These are phyloP conservation scores for Phania funesta DNA, from an alignment of 2,888 invertebrate species.

Conservation along the genomic window DNA sequence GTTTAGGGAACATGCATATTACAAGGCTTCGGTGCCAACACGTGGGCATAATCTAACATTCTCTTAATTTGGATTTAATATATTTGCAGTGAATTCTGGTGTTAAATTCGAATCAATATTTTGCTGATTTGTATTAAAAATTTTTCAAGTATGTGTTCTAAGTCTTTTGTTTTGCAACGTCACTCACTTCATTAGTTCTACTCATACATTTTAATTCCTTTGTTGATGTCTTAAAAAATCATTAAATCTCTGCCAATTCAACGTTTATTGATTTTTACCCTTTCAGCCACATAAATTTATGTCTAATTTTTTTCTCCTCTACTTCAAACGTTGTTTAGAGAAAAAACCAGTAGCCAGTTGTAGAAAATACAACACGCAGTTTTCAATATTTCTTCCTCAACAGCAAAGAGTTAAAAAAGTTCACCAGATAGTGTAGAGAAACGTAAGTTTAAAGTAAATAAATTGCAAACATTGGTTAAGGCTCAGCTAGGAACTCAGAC, in stretches of 20 bases:
- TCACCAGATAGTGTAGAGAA: not conserved
- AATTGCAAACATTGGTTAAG: not conserved
- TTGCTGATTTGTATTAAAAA: not conserved
- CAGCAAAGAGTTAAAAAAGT: not conserved
- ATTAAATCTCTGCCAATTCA: not conserved
- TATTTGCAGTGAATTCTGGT: too few relatives aligned
- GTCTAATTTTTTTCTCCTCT: not conserved
- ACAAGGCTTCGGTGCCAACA: too few relatives aligned
- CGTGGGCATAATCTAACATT: too few relatives aligned
- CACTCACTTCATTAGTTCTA: not conserved
- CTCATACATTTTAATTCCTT: not conserved
- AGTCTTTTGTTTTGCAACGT: slow-evolving; percentile 34
- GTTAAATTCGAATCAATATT: too few relatives aligned
- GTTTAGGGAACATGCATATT: too few relatives aligned
- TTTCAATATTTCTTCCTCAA: not conserved
- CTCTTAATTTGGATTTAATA: too few relatives aligned
- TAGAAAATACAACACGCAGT: slow-evolving; percentile 33
- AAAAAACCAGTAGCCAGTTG: slow-evolving; percentile 53
- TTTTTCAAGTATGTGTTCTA: slow-evolving; percentile 5
- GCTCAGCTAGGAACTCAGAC: not conserved
- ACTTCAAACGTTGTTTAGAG: not conserved
- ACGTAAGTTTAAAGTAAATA: not conserved
- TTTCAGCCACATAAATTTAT: not conserved
- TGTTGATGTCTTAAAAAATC: not conserved
- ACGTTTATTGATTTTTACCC: not conserved